Evolutionary conservation across 2,797 vertebrate genomes (phyloP), one percentile per base, ranked within the genome.

Genomic region (Sebastes nivosus): DNA sequence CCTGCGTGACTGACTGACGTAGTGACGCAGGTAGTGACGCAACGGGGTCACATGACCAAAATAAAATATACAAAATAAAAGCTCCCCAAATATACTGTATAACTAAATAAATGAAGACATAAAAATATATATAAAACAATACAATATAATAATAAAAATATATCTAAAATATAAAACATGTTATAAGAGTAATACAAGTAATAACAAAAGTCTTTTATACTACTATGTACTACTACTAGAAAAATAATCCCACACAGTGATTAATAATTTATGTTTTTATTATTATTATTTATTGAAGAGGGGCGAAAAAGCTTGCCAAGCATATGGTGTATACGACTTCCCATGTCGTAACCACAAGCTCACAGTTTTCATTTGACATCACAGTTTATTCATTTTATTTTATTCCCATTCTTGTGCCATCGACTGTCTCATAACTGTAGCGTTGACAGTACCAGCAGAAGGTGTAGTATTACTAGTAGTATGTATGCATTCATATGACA

Each of bases 121-220:
- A 63, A 5, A 8, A 36, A 46, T 24, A 8, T 24, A 20, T 66
- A 27, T 22, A 16, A 42, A 42, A 61, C 29, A 30, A 9, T 22
- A 34, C 1, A 54, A 46, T 12, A 34, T 34, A 60, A 25, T 25
- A 13, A 55, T 1, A 52, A 20, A 2, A n/a, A n/a, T n/a, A 52
- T 52, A 24, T 24, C 24, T 24, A 20, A 57, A 57, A 25, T 16
- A 58, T 58, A 25, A 57, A 14, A 58, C 55, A 25, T 10, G 1
- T 25, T 57, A 13, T 57, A 57, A 57, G 8, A 57, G 1, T 24
- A 3, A 55, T 12, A 57, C 6, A 18, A 46, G 14, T 46, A 46
- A 18, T 46, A 46, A 13, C 0, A 22, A 22, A 32, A 0, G 6
- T 42, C 0, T 42, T 42, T 42, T 42, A 42, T 42, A 42, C 38